These are phyloP conservation scores for Drepana arcuata DNA, from an alignment of 1,140 invertebrate species.

Conservation along the genomic window DNA sequence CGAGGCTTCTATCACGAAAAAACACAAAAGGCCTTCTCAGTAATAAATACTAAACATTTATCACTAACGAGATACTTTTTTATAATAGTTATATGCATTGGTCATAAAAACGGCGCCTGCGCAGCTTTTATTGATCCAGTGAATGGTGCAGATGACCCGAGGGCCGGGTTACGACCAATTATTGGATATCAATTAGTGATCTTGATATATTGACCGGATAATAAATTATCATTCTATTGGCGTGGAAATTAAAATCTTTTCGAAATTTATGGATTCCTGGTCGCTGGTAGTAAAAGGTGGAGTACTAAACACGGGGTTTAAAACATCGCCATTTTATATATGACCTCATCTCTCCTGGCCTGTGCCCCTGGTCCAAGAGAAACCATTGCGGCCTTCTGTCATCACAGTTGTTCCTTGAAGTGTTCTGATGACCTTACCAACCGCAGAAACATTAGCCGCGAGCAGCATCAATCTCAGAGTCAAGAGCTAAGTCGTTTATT, in stretches of 20 bases:
- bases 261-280: not conserved
- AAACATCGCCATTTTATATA: not conserved
- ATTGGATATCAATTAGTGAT: slow-evolving; percentile 31
- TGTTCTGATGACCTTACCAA: no score
- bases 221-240: slow-evolving; percentile 29
- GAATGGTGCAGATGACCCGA: slow-evolving; percentile 10
- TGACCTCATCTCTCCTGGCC: no score
- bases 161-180: slow-evolving; percentile 24
- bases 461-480: no score
- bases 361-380: no score
- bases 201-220: slow-evolving; percentile 17
- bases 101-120: slow-evolving; percentile 22
- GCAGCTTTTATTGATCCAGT: slow-evolving; percentile 16
- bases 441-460: no score
- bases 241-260: no score
- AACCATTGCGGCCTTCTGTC: no score
- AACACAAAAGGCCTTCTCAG: no score
- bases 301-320: not conserved
- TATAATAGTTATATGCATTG: slow-evolving; percentile 13
- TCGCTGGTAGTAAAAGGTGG: slow-evolving; percentile 1
- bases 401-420: no score
- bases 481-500: no score
- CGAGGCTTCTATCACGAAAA: no score
- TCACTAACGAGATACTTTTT: slow-evolving; percentile 22
- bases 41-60: no score